phyloP scores from a whole-genome alignment of 2,888 invertebrate species.

The Anagyrus pseudococci region DNA sequence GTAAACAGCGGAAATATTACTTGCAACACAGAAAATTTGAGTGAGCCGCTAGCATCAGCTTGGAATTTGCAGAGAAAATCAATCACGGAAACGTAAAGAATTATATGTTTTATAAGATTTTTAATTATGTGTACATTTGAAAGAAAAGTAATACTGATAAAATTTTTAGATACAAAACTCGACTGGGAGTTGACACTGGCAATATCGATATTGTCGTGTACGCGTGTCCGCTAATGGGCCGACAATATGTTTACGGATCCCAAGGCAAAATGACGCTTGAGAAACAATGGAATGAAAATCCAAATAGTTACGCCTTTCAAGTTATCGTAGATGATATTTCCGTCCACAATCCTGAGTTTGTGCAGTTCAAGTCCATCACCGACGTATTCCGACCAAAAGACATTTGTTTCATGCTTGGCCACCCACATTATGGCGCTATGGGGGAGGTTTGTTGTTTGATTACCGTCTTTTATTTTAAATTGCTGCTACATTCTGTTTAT shows the following conservation, averaged over 20 bases:
- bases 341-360: slow-evolving; percentile 60
- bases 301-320: slow-evolving; percentile 75
- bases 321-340: slow-evolving; percentile 68
- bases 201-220: slow-evolving; percentile 72
- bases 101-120: neutral
- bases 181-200: slow-evolving; percentile 82
- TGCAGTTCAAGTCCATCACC: slow-evolving; percentile 62
- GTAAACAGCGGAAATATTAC: slow-evolving; percentile 10
- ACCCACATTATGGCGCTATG: slow-evolving; percentile 81
- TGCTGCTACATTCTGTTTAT: neutral
- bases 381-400: slow-evolving; percentile 75
- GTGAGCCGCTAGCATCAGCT: slow-evolving; percentile 20
- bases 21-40: slow-evolving; percentile 44
- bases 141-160: neutral
- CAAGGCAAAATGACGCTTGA: slow-evolving; percentile 72
- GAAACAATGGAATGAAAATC: slow-evolving; percentile 74
- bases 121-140: neutral
- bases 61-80: slow-evolving; percentile 63
- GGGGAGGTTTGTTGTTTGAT: slow-evolving; percentile 68
- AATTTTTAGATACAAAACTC: slow-evolving; percentile 68
- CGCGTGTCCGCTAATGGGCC: slow-evolving; percentile 76
- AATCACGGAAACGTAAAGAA: slow-evolving; percentile 67
- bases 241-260: slow-evolving; percentile 67
- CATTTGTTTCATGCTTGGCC: slow-evolving; percentile 77
- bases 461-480: neutral